Evolutionary conservation across 1,140 invertebrate genomes (phyloP), one percentile per base, ranked within the genome.

Genomic region (Lutraria rhynchaena): DNA sequence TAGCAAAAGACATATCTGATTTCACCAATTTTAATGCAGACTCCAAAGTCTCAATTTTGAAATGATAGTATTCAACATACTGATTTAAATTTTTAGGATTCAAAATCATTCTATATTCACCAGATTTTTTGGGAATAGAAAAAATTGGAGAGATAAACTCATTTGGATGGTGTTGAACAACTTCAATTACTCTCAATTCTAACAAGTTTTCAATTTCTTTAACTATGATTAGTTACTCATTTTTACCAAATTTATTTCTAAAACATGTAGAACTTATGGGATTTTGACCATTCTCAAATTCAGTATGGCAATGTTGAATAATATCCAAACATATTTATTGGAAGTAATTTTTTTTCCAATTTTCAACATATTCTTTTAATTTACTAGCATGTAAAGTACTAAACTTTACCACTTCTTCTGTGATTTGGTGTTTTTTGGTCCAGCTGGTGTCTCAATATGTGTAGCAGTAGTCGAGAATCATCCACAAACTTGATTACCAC

Each of bases 1-100:
- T 81, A 5, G 31, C 63, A 61, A 86, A 70, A 29, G 24, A 84
- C 35, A 19, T 60, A 63, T 57, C 27, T 58, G 70, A 17, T 7
- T 7, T 7, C 3, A 81, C 33, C 27, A 71, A 35, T 1, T 58
- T 57, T 22, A 81, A 44, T 19, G 67, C 65, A 58, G 5, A 27
- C 61, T n/a, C n/a, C n/a, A n/a, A n/a, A n/a, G n/a, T n/a, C n/a
- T n/a, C n/a, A n/a, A n/a, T n/a, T n/a, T n/a, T 70, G 37, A 61
- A 81, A 81, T 24, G 77, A 49, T 71, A 37, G 33, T 55, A 44
- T 15, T 31, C 51, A 41, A 81, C 41, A 63, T 49, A 24, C 41
- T 63, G 19, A 51, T 81, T 81, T n/a, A 81, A 44, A 17, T 29
- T 73, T 73, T 81, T 81, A 71, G 58, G n/a, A 51, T 81, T 74